These are phyloP conservation scores for Coelopa pilipes DNA, from an alignment of 2,888 invertebrate genomes.

Conservation along the genomic window DNA sequence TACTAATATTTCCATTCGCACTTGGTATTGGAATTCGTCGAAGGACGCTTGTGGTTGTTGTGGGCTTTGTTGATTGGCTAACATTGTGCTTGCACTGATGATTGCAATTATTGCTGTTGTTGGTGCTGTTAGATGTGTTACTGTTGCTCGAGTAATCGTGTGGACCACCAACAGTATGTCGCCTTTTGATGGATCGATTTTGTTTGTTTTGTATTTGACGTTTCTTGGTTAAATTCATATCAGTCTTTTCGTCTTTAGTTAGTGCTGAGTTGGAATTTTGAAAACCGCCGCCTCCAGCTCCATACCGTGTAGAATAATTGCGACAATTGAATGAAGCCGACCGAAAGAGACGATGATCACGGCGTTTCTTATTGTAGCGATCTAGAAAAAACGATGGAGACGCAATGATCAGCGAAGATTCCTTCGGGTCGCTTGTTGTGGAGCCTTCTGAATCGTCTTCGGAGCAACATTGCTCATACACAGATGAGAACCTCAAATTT, in stretches of 20 bases:
- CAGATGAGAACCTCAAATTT: conserved; percentile 58
- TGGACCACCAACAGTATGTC: conserved; percentile 94
- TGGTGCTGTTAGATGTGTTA: conserved; percentile 42
- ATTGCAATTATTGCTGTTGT: conserved; percentile 46
- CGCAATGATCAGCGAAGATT: conserved; percentile 62
- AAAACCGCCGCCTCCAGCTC: conserved; percentile 57
- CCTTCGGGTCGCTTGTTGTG: conserved; percentile 66
- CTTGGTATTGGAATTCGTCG: conserved; percentile 50
- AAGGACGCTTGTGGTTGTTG: conserved; percentile 38
- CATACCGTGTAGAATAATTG: conserved; percentile 65
- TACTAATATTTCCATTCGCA: conserved; percentile 52
- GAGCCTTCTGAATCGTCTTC: conserved; percentile 65
- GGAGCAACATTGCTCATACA: conserved; percentile 58
- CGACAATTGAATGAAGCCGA: conserved; percentile 67
- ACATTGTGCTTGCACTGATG: conserved; percentile 42
- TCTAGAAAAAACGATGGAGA: conserved; percentile 65
- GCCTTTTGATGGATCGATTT: conserved; percentile 79
- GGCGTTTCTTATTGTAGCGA: conserved; percentile 65
- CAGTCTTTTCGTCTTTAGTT: conserved; percentile 81
- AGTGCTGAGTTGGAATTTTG: conserved; percentile 62
- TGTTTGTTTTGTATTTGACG: conserved; percentile 71
- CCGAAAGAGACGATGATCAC: conserved; percentile 65
- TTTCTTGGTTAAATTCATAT: conserved; percentile 81
- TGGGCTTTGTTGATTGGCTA: conserved; percentile 17
- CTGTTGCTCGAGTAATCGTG: conserved; percentile 73